These are phyloP conservation scores for Florisuga fusca DNA, from an alignment of 2,797 vertebrate species.

Conservation along the genomic window DNA sequence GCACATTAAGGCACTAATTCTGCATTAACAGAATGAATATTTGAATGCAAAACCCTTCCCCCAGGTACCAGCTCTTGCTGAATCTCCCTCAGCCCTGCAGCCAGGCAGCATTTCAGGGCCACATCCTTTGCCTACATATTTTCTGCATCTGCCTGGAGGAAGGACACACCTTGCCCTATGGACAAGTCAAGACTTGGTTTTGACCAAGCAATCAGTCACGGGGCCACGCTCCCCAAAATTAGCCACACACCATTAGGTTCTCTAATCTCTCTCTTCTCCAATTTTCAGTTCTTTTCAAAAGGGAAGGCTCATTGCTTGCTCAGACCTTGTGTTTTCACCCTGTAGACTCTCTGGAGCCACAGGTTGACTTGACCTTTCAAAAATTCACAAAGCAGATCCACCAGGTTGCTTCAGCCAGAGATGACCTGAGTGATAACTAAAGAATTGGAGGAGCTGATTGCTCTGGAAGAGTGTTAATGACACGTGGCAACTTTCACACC, in stretches of 20 bases:
- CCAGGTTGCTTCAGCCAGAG: neutral
- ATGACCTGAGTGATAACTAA: neutral
- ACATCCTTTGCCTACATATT: neutral
- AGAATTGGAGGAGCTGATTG: neutral
- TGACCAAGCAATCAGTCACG: neutral
- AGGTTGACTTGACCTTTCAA: neutral
- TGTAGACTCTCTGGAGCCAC: conserved; percentile 13
- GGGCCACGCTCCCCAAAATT: neutral
- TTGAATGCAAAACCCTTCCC: too few relatives aligned
- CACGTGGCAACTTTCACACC: neutral
- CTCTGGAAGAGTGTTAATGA: rapidly evolving
- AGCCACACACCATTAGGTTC: neutral
- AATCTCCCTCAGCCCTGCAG: rapidly evolving
- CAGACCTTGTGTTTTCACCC: neutral
- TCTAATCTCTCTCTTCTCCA: neutral
- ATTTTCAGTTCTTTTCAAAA: neutral
- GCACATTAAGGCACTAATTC: too few relatives aligned
- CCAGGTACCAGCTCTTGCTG: neutral
- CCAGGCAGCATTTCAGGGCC: neutral
- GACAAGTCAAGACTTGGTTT: neutral
- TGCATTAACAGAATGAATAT: too few relatives aligned
- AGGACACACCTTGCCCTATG: neutral
- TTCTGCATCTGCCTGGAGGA: neutral
- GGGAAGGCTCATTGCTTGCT: conserved; percentile 19
- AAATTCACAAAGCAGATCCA: neutral